Evolutionary conservation across 1,140 invertebrate species (phyloP).

Genomic region (Ceratosolen solmsi): DNA sequence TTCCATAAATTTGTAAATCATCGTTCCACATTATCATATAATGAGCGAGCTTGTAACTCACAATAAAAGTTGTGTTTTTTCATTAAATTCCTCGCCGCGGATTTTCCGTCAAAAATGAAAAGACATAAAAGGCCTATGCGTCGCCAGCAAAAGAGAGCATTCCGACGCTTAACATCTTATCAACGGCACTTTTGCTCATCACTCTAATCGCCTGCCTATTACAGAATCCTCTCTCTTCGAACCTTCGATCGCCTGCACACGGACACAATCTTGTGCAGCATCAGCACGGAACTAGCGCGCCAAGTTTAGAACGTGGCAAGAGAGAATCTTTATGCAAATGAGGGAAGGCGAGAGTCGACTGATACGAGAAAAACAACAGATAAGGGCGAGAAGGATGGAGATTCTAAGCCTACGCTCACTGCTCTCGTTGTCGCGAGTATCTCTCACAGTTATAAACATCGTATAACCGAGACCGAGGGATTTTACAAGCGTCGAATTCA

Average conservation of each 20-base stretch:
- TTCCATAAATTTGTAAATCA: not conserved
- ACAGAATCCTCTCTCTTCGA: constrained; percentile 22
- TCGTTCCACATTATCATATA: not conserved
- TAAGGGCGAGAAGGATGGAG: constrained; percentile 20
- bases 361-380: constrained; percentile 8
- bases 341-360: constrained; percentile 2
- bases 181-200: constrained; percentile 30
- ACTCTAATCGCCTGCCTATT: constrained; percentile 29
- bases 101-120: not conserved
- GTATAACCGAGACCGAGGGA: not conserved
- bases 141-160: not conserved
- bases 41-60: not conserved
- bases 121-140: not conserved
- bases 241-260: not conserved
- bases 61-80: not conserved
- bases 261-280: not conserved
- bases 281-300: constrained; percentile 11
- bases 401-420: not conserved
- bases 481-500: not conserved
- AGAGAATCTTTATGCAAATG: constrained; percentile 51
- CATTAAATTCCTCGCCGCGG: not conserved
- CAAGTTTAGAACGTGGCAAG: constrained; percentile 16
- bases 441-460: not conserved
- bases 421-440: not conserved
- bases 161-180: constrained; percentile 25